Conservation (phyloP, 2,113 vertebrate genomes). For the Sinocyclocheilus rhinocerous region DNA sequence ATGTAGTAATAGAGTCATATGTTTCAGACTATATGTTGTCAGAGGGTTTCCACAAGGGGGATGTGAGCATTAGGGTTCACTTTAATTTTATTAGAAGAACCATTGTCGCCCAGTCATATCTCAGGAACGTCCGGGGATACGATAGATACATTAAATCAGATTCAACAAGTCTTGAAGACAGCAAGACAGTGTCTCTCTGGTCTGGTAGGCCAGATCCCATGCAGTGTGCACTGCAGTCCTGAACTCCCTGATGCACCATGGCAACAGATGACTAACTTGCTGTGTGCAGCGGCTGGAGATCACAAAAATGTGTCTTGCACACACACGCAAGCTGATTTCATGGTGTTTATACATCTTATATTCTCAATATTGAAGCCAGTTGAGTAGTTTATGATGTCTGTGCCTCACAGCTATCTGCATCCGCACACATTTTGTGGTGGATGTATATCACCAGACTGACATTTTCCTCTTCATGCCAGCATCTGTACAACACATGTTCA, state of each 20-base stretch:
- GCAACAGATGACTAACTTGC: constrained; percentile 50
- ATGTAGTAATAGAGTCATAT: neutral
- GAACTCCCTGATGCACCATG: constrained; percentile 38
- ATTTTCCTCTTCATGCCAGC: constrained; percentile 18
- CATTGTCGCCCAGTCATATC: neutral
- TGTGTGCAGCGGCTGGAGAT: constrained; percentile 35
- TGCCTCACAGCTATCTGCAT: constrained; percentile 29
- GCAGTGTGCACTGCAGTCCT: constrained; percentile 7
- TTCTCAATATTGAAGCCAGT: neutral
- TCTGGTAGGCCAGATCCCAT: constrained; percentile 12
- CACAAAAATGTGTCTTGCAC: neutral
- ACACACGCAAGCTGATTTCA: neutral
- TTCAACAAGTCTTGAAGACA: neutral
- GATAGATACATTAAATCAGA: neutral
- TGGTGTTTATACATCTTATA: neutral
- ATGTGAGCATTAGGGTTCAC: neutral
- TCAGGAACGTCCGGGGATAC: neutral
- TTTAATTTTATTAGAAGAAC: constrained; percentile 4
- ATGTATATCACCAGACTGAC: constrained; percentile 30
- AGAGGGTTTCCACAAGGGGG: constrained; percentile 4
- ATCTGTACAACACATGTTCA: constrained; percentile 33
- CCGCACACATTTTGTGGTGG: neutral
- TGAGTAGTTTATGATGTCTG: neutral
- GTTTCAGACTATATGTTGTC: neutral
- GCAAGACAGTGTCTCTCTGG: constrained; percentile 4